Evolutionary conservation across 1,140 invertebrate genomes (phyloP), one percentile per base, ranked within the genome.

Genomic region (Pollicipes pollicipes): DNA sequence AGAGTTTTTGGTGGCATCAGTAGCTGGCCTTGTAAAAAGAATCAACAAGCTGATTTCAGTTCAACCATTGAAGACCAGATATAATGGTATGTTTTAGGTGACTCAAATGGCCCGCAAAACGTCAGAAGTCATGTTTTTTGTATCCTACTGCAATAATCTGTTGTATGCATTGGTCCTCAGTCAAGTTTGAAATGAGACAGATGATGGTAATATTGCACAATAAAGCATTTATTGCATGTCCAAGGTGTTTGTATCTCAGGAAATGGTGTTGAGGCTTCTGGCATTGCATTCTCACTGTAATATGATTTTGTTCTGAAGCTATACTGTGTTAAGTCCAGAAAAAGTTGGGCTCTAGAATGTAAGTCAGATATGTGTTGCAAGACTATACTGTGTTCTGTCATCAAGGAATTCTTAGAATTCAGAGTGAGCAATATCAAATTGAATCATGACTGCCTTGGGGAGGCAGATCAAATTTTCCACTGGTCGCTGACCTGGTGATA

Each of bases 31-130:
- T 64, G 87, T 96, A 75, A 88, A 97, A 77, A 87, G 90, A 82
- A 93, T 98, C 0, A 98, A 98, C 78, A 95, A 96, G 79, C 82
- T 99, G 27, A 88, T 98, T 69, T 90, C 91, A 30, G 88, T 99
- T 6, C 85, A 85, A 73, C 93, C 96, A 0, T 80, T 96, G 13
- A 97, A 97, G 79, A 90, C 88, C 76, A 84, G 90, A 32, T 93
- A 93, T 78, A 88, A 89, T 77, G 95, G 82, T 84, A 74, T 69
- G 70, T 71, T 64, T 29, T 71, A n/a, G n/a, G n/a, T n/a, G n/a
- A n/a, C n/a, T n/a, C n/a, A n/a, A n/a, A n/a, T n/a, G n/a, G n/a
- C n/a, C n/a, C n/a, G n/a, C n/a, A n/a, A n/a, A n/a, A n/a, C n/a
- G n/a, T n/a, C n/a, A n/a, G 17, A 68, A n/a, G 35, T 32, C 10